Conservation (phyloP, 2,888 invertebrate species). For the Criorhina ranunculi region DNA sequence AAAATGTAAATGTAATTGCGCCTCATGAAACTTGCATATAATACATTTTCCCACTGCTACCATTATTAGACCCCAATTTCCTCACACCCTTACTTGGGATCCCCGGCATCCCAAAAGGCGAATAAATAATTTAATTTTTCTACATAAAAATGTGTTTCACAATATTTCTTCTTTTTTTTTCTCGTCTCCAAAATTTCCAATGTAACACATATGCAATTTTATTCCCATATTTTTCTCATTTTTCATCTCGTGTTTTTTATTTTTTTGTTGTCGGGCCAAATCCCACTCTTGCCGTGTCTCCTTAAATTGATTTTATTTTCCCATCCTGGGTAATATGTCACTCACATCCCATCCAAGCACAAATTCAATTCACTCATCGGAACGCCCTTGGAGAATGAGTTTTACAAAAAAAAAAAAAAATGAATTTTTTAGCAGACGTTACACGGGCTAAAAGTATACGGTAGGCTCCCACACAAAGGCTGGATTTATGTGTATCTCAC, state of each 20-base stretch:
- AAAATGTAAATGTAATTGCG: not conserved
- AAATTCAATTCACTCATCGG: slow-evolving; percentile 66
- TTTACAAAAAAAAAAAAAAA: slow-evolving; percentile 21
- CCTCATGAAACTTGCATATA: not conserved
- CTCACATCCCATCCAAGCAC: slow-evolving; percentile 45
- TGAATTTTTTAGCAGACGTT: slow-evolving; percentile 42
- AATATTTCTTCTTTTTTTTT: not conserved
- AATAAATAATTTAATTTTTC: slow-evolving; percentile 1
- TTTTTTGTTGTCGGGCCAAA: no score
- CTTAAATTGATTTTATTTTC: slow-evolving; percentile 65
- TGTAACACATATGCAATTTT: slow-evolving; percentile 36
- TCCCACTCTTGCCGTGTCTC: slow-evolving; percentile 13
- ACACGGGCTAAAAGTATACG: slow-evolving; percentile 5
- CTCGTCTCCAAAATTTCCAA: not conserved
- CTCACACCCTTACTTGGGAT: not conserved
- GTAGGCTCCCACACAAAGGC: slow-evolving; percentile 10
- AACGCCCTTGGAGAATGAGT: slow-evolving; percentile 41
- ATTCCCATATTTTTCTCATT: slow-evolving; percentile 56
- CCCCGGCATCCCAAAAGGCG: not conserved
- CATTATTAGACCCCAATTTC: not conserved
- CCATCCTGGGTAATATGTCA: slow-evolving; percentile 62
- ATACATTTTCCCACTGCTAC: not conserved
- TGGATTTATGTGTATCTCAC: slow-evolving; percentile 47
- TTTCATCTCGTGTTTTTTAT: slow-evolving; percentile 22
- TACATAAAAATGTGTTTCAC: not conserved